phyloP scores from a whole-genome alignment of 2,888 invertebrate genomes.

The Rotaria sp. region DNA sequence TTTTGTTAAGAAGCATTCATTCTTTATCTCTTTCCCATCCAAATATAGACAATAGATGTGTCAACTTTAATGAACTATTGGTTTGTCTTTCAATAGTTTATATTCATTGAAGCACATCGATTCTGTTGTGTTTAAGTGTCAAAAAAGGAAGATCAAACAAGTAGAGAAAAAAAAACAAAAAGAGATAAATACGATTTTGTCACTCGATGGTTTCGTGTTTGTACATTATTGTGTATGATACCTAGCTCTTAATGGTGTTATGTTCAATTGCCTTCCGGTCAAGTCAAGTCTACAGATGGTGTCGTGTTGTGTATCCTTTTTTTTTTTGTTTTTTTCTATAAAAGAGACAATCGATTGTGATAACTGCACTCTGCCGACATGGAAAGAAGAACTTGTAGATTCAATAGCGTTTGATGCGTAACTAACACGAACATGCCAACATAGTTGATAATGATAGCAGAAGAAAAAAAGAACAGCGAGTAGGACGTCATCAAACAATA shows the following conservation, averaged over 20 bases:
- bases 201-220: constrained; percentile 17
- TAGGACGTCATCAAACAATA: background rate
- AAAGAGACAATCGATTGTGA: background rate
- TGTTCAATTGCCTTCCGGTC: constrained; percentile 15
- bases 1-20: background rate
- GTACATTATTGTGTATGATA: background rate
- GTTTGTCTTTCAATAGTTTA: background rate
- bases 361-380: background rate
- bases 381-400: background rate
- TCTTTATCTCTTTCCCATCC: constrained; percentile 18
- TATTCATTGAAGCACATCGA: background rate
- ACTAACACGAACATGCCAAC: constrained; percentile 6
- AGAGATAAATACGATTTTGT: constrained; percentile 22
- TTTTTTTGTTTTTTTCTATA: background rate
- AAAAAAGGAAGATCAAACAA: constrained; percentile 14
- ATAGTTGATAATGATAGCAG: background rate
- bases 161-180: background rate
- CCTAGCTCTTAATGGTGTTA: background rate
- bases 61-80: constrained; percentile 11
- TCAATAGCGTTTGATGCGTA: constrained; percentile 3
- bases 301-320: background rate
- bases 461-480: background rate
- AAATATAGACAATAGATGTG: background rate
- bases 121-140: constrained; percentile 12
- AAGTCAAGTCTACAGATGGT: background rate